These are phyloP conservation scores for Cherax destructor DNA, from an alignment of 1,140 invertebrate species.

Conservation along the genomic window DNA sequence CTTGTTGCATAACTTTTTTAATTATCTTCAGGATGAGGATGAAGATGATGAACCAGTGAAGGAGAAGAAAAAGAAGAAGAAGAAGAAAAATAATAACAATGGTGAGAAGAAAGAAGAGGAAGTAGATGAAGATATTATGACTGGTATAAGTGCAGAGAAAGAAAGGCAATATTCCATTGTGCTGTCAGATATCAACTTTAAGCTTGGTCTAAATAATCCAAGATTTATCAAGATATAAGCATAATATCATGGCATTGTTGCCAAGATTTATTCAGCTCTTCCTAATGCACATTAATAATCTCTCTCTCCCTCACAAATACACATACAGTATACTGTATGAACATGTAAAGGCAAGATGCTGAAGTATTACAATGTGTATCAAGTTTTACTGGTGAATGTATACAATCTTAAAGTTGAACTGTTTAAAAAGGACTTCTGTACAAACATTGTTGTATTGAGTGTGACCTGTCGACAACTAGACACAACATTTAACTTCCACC, in stretches of 20 bases:
- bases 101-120: conserved; percentile 64
- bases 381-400: no score
- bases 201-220: conserved; percentile 57
- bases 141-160: conserved; percentile 48
- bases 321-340: no score
- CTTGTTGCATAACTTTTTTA: neutral
- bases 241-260: neutral
- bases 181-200: conserved; percentile 59
- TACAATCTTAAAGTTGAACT: no score
- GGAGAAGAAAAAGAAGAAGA: conserved; percentile 64
- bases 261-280: no score
- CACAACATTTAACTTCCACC: no score
- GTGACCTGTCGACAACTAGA: no score
- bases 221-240: conserved; percentile 58
- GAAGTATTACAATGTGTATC: no score
- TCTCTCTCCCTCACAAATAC: no score
- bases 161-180: conserved; percentile 51
- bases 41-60: conserved; percentile 49
- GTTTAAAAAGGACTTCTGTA: no score
- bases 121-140: conserved; percentile 60
- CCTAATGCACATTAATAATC: no score
- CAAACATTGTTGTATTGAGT: no score
- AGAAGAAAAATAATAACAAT: conserved; percentile 65
- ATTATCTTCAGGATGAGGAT: conserved; percentile 55
- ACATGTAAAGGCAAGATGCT: no score